These are phyloP conservation scores for Neoniphon sammara DNA, from an alignment of 2,797 vertebrate genomes.

Conservation along the genomic window DNA sequence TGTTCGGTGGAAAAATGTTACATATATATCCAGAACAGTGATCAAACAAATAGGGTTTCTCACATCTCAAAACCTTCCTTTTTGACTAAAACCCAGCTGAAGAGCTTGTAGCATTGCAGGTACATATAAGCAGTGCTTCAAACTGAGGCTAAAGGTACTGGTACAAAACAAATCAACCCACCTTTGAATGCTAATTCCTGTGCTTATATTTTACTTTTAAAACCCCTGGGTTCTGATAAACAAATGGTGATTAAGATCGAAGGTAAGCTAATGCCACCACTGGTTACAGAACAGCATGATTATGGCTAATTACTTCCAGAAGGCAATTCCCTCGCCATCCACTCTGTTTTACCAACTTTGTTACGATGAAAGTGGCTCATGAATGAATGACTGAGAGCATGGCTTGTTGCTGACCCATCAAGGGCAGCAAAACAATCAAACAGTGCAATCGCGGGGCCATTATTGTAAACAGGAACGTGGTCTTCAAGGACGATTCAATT, in stretches of 20 bases:
- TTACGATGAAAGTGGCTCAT: constrained; percentile 59
- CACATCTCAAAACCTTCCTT: no score
- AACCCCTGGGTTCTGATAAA: constrained; percentile 70
- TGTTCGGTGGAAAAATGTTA: constrained; percentile 17
- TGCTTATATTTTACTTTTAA: constrained; percentile 61
- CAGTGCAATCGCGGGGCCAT: constrained; percentile 29
- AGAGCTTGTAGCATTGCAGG: background rate
- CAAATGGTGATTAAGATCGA: constrained; percentile 73
- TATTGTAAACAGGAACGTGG: constrained; percentile 48
- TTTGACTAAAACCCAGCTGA: no score
- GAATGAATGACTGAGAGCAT: constrained; percentile 46
- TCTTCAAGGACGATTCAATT: constrained; percentile 64
- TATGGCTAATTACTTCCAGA: constrained; percentile 78
- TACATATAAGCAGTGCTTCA: background rate
- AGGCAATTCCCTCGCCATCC: constrained; percentile 55
- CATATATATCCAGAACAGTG: constrained; percentile 10
- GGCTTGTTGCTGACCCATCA: constrained; percentile 62
- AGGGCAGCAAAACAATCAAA: constrained; percentile 67
- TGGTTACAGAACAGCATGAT: constrained; percentile 71
- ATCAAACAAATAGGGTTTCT: no score
- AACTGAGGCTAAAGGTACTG: constrained; percentile 17
- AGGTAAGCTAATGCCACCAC: constrained; percentile 68
- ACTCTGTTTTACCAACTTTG: constrained; percentile 67
- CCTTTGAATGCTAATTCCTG: constrained; percentile 48
- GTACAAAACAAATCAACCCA: constrained; percentile 40